Evolutionary conservation across 2,888 invertebrate species (phyloP).

Genomic region (Cistogaster globosa): DNA sequence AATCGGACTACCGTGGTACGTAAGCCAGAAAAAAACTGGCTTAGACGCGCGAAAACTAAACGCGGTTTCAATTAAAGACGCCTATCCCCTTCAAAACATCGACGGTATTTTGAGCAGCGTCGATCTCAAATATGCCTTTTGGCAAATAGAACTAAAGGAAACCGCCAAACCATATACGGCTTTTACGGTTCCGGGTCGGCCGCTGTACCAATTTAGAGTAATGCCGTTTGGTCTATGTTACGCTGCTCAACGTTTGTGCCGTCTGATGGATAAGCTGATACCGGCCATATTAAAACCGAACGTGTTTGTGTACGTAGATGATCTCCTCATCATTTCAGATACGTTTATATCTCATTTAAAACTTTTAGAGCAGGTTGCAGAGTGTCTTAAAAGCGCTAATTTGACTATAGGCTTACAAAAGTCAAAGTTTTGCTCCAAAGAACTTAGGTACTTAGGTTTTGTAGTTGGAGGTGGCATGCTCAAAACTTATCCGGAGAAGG

Average conservation of each 20-base stretch:
- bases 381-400: slow-evolving; percentile 44
- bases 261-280: too few species aligned
- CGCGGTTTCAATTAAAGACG: too few species aligned
- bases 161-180: slow-evolving; percentile 31
- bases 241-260: too few species aligned
- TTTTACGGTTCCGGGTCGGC: slow-evolving; percentile 38
- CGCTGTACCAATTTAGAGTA: too few species aligned
- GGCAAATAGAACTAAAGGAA: slow-evolving; percentile 65
- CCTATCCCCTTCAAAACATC: too few species aligned
- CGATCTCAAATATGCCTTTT: slow-evolving; percentile 46
- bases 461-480: slow-evolving; percentile 46
- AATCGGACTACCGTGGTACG: not conserved
- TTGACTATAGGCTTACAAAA: slow-evolving; percentile 58
- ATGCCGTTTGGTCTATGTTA: too few species aligned
- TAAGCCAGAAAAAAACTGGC: not conserved
- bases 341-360: slow-evolving; percentile 49
- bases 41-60: not conserved
- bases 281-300: too few species aligned
- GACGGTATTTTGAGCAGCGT: too few species aligned
- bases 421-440: slow-evolving; percentile 60
- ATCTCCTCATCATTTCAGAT: slow-evolving; percentile 41
- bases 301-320: slow-evolving; percentile 57
- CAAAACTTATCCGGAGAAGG: not conserved
- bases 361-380: slow-evolving; percentile 40
- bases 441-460: slow-evolving; percentile 63